Evolutionary conservation across 1,140 invertebrate genomes (phyloP), one percentile per base, ranked within the genome.

Genomic region (Mactra quadrangularis): DNA sequence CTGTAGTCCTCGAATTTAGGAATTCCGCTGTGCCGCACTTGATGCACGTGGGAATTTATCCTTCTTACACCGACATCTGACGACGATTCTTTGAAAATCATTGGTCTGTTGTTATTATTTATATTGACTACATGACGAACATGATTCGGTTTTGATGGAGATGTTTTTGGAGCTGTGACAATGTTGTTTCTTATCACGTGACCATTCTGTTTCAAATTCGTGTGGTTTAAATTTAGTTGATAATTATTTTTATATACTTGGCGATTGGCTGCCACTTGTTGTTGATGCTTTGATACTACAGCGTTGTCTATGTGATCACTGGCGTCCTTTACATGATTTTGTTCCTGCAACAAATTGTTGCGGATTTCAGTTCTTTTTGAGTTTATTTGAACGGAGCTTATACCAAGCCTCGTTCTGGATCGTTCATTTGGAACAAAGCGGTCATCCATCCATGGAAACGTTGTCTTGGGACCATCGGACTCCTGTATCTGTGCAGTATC

Each of bases 401-500:
- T 50, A 6, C 77, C 77, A 31, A 81, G 55, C n/a, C 62, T 47
- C 7, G 77, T 81, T 33, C 60, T 52, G 9, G 33, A 57, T n/a
- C 77, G 29, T 3, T 15, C n/a, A 7, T 45, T 45, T 17, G 77
- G 53, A 3, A 55, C 47, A 41, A 81, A 81, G 13, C 62, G 17
- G 27, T 81, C 77, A 60, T 81, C 77, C 77, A 81, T 81, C 77
- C 77, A 81, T 31, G 77, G 77, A 50, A 81, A 81, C 19, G 77
- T 81, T 25, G 77, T 81, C 41, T 81, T 53, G 41, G 6, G 35
- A 1, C 41, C 53, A 47, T 2, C 22, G n/a, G 3, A 50, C 59
- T 9, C 38, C 38, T 0, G 31, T 31, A 3, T 35, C 25, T 50
- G 62, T 60, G 62, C 35, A 41, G 38, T 41, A 15, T 41, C 38